Evolutionary conservation across 2,797 vertebrate species (phyloP).

Genomic region (Anguilla megastoma): DNA sequence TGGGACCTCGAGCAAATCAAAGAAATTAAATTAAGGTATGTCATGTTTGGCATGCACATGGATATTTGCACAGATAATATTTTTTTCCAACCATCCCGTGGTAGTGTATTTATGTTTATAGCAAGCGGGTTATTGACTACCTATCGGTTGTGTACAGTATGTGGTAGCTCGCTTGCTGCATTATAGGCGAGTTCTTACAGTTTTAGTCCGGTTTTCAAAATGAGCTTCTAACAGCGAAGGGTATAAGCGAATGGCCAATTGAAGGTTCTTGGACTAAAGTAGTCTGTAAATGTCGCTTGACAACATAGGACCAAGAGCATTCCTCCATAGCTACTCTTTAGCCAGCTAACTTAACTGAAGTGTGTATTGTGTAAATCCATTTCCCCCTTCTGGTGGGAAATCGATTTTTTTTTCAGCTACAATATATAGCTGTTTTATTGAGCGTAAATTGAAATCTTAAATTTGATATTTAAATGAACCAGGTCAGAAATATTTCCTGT

Average conservation of each 20-base stretch:
- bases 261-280: background rate
- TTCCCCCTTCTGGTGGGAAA: background rate
- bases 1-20: constrained; percentile 47
- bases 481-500: background rate
- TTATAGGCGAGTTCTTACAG: background rate
- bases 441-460: background rate
- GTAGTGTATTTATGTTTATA: background rate
- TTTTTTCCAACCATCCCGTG: too few relatives aligned
- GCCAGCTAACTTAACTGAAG: background rate
- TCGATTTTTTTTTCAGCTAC: background rate
- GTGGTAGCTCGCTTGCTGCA: background rate
- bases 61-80: background rate
- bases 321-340: background rate
- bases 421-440: background rate
- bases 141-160: background rate
- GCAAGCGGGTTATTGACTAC: background rate
- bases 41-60: constrained; percentile 43
- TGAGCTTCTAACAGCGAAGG: background rate
- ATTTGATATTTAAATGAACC: background rate
- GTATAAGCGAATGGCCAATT: background rate
- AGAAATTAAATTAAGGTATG: constrained; percentile 63
- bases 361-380: background rate
- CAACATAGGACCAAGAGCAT: background rate
- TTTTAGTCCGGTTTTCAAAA: background rate
- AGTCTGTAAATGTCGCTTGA: background rate